Base-by-base conservation (phyloP, 1,140 invertebrate genomes). In the Melipona quadrifasciata region DNA sequence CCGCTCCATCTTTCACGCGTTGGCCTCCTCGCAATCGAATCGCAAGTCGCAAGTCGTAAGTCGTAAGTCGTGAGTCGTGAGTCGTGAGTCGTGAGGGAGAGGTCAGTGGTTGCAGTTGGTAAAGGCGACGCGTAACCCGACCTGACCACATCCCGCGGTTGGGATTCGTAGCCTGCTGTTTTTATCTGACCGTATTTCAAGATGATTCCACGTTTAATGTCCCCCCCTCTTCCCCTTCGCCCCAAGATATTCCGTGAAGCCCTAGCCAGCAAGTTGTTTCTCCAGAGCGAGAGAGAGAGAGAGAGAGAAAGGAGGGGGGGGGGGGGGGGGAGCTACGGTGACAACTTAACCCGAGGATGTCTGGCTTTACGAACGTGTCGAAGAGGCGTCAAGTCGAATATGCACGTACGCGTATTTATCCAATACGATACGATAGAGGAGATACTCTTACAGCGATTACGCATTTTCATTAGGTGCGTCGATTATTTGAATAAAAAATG, bases 161-260 rank as follows among this genome's bases (percentile, higher is more conserved):
- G 39, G 91, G 87, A 91, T 87, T 93, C 92, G 93, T 93, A 93
- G 93, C 93, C 92, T 93, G 93, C 93, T 94, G 93, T 93, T 94
- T 94, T 94, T 94, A 94, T 94, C 92, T 93, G 91, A 65, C 90
- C 89, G 92, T 94, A 94, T 94, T 94, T 94, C 93, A 94, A 92
- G 90, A 94, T 94, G 91, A 93, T 93, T 93, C 91, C 91, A 89
- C 91, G 87, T 87, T 92, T 94, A 92, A 91, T 90, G 89, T 90
- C 87, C 73, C 89, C 39, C 39, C 8, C 89, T 31, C 31, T 31
- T 2, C 31, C 31, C 2, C 31, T 2, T 31, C 31, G 2, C 72
- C 72, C 88, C 73, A 78, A 58, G 74, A 85, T 19, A n/a, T 39
- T 27, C 34, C 31, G 21, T 16, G 31, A 67, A 65, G 68, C 31